Evolutionary conservation across 2,888 invertebrate genomes (phyloP).

Genomic region (Ferdinandea cuprea): DNA sequence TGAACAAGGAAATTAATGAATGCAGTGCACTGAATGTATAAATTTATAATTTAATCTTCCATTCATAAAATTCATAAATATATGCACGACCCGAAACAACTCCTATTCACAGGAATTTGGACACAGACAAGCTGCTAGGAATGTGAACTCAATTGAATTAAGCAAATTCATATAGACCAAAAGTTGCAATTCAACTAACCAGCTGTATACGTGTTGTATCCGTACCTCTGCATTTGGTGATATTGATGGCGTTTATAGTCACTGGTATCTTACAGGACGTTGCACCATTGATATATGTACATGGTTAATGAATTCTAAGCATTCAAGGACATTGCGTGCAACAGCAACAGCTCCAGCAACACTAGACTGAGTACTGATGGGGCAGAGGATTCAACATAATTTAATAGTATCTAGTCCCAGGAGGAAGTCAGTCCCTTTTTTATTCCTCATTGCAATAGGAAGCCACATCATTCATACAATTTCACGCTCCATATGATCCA

Average conservation of each 20-base stretch:
- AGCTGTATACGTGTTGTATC: no score
- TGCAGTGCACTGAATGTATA: slow-evolving; percentile 23
- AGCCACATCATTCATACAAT: slow-evolving; percentile 67
- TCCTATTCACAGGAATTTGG: slow-evolving; percentile 1
- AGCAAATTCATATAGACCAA: slow-evolving; percentile 11
- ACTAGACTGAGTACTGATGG: no score
- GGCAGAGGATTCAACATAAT: slow-evolving; percentile 34
- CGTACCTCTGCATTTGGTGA: slow-evolving; percentile 1
- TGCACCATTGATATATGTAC: slow-evolving; percentile 13
- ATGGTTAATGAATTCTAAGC: slow-evolving; percentile 28
- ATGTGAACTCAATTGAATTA: slow-evolving; percentile 51
- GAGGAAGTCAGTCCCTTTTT: slow-evolving; percentile 22
- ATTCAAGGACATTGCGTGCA: slow-evolving; percentile 33
- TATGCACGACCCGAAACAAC: slow-evolving; percentile 12
- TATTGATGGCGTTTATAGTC: background rate
- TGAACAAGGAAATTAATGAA: slow-evolving; percentile 14
- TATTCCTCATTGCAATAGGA: slow-evolving; percentile 8
- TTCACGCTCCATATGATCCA: slow-evolving; percentile 69
- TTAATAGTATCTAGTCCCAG: slow-evolving; percentile 14
- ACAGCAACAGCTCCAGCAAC: slow-evolving; percentile 8
- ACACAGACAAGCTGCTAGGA: slow-evolving; percentile 43
- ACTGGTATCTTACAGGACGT: background rate
- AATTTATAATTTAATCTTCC: slow-evolving; percentile 21
- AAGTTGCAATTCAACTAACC: background rate
- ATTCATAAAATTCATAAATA: slow-evolving; percentile 40